Evolutionary conservation across 30 jellyfish, hydroid and myxozoan species (phyloP).

Genomic region (Chironex yamaguchii): DNA sequence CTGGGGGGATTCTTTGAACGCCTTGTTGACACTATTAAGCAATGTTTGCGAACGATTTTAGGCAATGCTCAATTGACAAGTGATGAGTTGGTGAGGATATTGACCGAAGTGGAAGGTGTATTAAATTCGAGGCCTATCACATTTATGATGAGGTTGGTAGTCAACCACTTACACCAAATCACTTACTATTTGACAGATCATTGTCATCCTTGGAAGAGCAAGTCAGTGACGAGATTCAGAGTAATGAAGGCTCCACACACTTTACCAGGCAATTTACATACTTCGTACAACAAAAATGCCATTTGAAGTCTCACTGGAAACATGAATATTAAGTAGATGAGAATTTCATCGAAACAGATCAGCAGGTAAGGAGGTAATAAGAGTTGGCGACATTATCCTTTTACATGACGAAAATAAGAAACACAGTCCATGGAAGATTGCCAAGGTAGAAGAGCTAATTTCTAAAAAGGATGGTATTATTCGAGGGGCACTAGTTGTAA

Average conservation of each 20-base stretch:
- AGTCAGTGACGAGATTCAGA: neutral
- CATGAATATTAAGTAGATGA: constrained; percentile 11
- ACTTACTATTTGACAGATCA: constrained; percentile 12
- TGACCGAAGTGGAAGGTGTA: constrained; percentile 15
- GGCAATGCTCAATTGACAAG: constrained; percentile 15
- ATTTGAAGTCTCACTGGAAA: neutral
- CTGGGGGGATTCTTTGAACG: constrained; percentile 44
- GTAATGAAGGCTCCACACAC: neutral
- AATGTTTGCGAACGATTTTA: neutral
- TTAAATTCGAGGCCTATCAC: constrained; percentile 21
- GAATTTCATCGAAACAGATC: no score
- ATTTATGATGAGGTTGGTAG: constrained; percentile 16
- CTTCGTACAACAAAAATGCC: neutral
- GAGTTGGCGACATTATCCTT: no score
- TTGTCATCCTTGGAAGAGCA: constrained; percentile 13
- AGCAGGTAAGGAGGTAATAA: no score
- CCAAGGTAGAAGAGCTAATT: no score
- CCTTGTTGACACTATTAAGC: constrained; percentile 5
- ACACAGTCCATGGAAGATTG: no score
- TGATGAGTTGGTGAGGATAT: constrained; percentile 5
- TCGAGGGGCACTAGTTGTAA: no score
- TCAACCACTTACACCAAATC: constrained; percentile 35
- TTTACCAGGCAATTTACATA: neutral
- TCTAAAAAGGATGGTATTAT: no score
- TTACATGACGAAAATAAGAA: no score